These are phyloP conservation scores for Archocentrus centrarchus DNA, from an alignment of 2,113 vertebrate species.

Conservation along the genomic window DNA sequence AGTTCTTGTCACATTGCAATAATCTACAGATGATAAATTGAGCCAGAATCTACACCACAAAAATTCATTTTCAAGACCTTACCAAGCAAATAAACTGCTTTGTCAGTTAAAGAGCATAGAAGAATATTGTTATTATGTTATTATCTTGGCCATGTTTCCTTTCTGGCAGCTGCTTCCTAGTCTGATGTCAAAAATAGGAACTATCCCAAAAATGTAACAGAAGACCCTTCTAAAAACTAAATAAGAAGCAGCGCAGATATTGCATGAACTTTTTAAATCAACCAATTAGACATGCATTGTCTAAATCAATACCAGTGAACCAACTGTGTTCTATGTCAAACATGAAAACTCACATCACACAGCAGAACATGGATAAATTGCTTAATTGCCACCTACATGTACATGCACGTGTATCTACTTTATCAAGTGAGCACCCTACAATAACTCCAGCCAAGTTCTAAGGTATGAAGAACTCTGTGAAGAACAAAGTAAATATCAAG, in stretches of 20 bases:
- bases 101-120: neutral
- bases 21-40: neutral
- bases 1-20: conserved; percentile 16
- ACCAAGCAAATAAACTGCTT: neutral
- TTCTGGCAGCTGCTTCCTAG: neutral
- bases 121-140: neutral
- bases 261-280: neutral
- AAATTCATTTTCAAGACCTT: neutral
- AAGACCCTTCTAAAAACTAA: neutral
- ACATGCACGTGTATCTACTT: neutral
- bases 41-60: neutral
- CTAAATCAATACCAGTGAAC: neutral
- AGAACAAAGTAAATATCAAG: neutral
- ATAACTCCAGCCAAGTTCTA: neutral
- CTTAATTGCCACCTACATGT: neutral
- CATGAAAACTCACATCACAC: neutral
- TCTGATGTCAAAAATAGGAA: neutral
- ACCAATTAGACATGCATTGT: neutral
- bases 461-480: neutral
- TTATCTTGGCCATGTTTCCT: neutral
- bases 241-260: neutral
- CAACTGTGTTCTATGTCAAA: neutral
- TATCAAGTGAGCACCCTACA: neutral
- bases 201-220: neutral
- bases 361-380: neutral